phyloP scores from a whole-genome alignment of 2,113 vertebrate genomes.

The Ameiurus melas region DNA sequence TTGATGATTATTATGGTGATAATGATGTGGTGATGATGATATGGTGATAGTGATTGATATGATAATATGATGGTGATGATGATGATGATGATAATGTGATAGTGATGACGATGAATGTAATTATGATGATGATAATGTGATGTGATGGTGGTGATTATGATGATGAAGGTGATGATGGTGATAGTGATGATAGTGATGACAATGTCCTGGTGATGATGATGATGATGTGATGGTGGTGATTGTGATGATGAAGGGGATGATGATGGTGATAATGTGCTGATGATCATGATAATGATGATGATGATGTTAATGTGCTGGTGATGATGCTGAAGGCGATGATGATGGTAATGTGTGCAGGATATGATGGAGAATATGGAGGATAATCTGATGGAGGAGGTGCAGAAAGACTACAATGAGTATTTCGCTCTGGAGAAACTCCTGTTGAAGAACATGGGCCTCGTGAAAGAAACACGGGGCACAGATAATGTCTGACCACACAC shows the following conservation, averaged over 20 bases:
- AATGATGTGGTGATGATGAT: not conserved
- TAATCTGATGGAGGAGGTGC: conserved; percentile 56
- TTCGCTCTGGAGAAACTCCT: conserved; percentile 65
- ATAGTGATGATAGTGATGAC: too few species aligned
- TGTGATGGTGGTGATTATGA: not conserved
- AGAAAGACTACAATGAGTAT: conserved; percentile 61
- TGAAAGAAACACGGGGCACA: conserved; percentile 41
- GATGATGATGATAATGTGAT: too few species aligned
- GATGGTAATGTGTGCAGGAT: conserved; percentile 56
- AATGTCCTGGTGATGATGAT: too few species aligned
- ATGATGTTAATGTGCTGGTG: not conserved
- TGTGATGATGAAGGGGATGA: too few species aligned
- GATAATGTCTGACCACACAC: not conserved
- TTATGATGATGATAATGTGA: not conserved
- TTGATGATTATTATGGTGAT: not conserved
- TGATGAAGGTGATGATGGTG: too few species aligned
- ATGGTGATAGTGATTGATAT: not conserved
- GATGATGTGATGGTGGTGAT: too few species aligned
- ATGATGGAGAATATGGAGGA: conserved; percentile 45
- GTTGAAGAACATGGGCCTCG: conserved; percentile 62
- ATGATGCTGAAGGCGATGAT: not conserved
- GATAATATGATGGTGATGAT: too few species aligned
- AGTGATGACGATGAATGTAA: not conserved
- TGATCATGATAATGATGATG: too few species aligned
- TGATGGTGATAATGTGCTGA: too few species aligned